phyloP scores from a whole-genome alignment of 2,113 vertebrate genomes.

The Pithys albifrons region DNA sequence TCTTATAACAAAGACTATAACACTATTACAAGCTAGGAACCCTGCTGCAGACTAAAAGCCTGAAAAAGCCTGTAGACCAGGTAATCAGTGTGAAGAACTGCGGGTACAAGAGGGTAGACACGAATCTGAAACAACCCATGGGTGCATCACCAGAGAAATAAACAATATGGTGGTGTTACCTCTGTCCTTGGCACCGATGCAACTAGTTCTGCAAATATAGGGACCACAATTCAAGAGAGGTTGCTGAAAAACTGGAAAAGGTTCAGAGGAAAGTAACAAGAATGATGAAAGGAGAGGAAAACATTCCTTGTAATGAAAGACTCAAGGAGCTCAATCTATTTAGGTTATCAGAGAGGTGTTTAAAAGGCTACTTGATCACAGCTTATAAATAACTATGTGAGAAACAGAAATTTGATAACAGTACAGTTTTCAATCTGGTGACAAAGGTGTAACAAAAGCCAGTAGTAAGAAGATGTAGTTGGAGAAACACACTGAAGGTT shows the following conservation, averaged over 20 bases:
- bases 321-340: neutral
- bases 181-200: conserved; percentile 6
- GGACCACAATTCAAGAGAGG: neutral
- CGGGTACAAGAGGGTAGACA: neutral
- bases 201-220: conserved; percentile 12
- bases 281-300: conserved; percentile 52
- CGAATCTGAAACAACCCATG: neutral
- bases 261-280: conserved; percentile 42
- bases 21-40: neutral
- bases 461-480: neutral
- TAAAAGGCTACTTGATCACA: conserved; percentile 40
- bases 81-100: neutral
- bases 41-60: neutral
- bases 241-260: conserved; percentile 49
- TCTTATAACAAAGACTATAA: neutral
- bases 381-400: conserved; percentile 39
- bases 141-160: neutral
- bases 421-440: neutral
- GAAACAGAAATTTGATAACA: conserved; percentile 40
- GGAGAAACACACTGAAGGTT: conserved; percentile 5
- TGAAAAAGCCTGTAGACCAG: neutral
- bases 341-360: conserved; percentile 11
- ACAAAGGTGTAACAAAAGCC: conserved; percentile 32
- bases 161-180: neutral
- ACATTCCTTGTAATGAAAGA: conserved; percentile 36